A percentile compares a stretch with the other conserved stretches of the same genome.
These are phyloP conservation scores for Bradypodion pumilum DNA, from an alignment of 2,797 vertebrate species.

Conservation along the genomic window DNA sequence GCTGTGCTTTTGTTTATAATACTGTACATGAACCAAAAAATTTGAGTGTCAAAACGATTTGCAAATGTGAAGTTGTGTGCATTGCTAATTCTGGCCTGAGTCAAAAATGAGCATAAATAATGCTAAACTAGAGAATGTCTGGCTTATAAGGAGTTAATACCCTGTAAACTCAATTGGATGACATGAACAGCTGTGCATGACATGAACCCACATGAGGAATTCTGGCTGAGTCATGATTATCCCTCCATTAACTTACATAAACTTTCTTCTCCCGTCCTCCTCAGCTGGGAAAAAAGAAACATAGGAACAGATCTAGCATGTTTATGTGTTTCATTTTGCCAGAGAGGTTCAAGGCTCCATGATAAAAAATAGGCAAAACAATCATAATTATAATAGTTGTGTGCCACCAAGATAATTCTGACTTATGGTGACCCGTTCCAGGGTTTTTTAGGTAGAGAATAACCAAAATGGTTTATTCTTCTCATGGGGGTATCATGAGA, in stretches of 20 bases:
- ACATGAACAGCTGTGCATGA: not conserved
- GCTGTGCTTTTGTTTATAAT: not conserved
- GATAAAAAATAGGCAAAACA: not conserved
- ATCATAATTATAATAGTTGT: too few relatives aligned
- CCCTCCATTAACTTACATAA: not conserved
- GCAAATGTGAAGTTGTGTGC: not conserved
- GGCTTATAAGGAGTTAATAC: not conserved
- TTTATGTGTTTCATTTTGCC: not conserved
- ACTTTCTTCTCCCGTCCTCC: not conserved
- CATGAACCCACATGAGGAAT: not conserved
- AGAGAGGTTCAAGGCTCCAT: not conserved
- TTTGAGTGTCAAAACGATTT: not conserved
- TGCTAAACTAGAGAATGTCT: not conserved
- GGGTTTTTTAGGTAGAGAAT: too few relatives aligned
- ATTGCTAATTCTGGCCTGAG: not conserved
- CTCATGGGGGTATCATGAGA: too few relatives aligned
- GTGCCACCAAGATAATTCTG: too few relatives aligned
- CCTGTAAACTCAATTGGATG: not conserved
- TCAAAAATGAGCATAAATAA: not conserved
- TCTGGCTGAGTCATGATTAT: not conserved
- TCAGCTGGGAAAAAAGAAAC: not conserved
- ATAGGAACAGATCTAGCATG: fast-evolving
- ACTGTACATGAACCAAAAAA: not conserved
- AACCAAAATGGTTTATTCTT: too few relatives aligned
- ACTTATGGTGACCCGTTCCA: too few relatives aligned